phyloP scores from a whole-genome alignment of 2,797 vertebrate genomes.

The Alca torda region DNA sequence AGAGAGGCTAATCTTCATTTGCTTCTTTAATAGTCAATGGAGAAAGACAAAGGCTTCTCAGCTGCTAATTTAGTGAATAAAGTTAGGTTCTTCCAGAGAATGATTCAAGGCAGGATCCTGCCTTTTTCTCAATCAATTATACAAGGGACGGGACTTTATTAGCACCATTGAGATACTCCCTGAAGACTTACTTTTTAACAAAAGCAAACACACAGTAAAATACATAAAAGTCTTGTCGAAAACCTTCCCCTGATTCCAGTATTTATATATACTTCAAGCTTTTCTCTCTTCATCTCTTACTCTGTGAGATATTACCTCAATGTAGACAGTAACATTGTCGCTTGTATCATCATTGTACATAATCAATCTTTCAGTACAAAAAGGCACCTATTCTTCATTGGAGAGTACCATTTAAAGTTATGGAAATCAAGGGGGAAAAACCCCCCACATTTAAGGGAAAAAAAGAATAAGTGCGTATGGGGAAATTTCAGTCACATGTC shows the following conservation, averaged over 20 bases:
- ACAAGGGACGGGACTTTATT: neutral
- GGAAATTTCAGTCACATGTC: neutral
- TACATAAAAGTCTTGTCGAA: neutral
- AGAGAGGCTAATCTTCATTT: neutral
- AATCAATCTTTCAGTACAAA: neutral
- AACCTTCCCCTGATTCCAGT: neutral
- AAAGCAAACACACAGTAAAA: neutral
- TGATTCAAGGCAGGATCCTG: neutral
- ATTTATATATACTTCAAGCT: neutral
- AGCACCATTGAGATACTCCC: neutral
- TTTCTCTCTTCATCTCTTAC: neutral
- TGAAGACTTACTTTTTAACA: neutral
- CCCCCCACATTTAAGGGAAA: neutral
- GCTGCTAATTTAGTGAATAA: slow-evolving; percentile 5
- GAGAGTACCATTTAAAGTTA: neutral
- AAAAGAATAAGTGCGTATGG: neutral
- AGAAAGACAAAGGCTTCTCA: neutral
- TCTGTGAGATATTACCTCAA: neutral
- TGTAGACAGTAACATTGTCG: neutral
- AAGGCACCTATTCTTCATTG: neutral
- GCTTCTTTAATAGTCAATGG: neutral
- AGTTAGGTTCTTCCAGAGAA: neutral
- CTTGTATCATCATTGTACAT: neutral
- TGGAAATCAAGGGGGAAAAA: neutral
- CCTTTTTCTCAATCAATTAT: neutral